Conservation (phyloP, 2,797 vertebrate genomes). For the Lacerta viridis region DNA sequence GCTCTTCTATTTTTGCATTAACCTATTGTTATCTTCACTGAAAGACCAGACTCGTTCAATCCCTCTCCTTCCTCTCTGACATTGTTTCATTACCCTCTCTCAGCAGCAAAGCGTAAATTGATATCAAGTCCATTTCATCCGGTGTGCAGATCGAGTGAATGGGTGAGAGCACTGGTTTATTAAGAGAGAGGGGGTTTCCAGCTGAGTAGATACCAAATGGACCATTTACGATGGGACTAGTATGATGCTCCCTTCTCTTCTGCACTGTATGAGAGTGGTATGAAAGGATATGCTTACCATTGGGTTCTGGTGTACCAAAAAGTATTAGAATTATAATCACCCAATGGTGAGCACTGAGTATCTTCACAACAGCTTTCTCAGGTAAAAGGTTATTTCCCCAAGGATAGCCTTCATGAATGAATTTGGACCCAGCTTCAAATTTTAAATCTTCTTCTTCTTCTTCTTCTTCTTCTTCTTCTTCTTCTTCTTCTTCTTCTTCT, state of each 20-base stretch:
- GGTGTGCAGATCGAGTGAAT: not conserved
- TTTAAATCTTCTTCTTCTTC: too few relatives aligned
- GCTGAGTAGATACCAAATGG: not conserved
- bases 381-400: not conserved
- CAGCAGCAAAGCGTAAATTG: not conserved
- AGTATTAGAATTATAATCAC: too few relatives aligned
- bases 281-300: too few relatives aligned
- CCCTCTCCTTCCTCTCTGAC: not conserved
- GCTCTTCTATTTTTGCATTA: slow-evolving; percentile 50
- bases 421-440: not conserved
- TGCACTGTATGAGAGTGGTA: too few relatives aligned
- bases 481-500: too few relatives aligned
- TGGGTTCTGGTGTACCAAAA: too few relatives aligned
- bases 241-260: not conserved
- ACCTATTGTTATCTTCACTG: slow-evolving; percentile 47
- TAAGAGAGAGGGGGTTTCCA: not conserved
- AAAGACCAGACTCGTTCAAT: not conserved
- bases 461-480: too few relatives aligned
- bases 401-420: not conserved
- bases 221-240: not conserved
- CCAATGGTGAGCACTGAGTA: not conserved
- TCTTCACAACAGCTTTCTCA: not conserved
- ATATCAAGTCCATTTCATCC: not conserved
- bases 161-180: not conserved
- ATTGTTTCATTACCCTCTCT: not conserved